A percentile compares a stretch with the other conserved stretches of the same genome.
Conservation (phyloP, 2,113 vertebrate species). For the Anarhynchus alexandrinus region DNA sequence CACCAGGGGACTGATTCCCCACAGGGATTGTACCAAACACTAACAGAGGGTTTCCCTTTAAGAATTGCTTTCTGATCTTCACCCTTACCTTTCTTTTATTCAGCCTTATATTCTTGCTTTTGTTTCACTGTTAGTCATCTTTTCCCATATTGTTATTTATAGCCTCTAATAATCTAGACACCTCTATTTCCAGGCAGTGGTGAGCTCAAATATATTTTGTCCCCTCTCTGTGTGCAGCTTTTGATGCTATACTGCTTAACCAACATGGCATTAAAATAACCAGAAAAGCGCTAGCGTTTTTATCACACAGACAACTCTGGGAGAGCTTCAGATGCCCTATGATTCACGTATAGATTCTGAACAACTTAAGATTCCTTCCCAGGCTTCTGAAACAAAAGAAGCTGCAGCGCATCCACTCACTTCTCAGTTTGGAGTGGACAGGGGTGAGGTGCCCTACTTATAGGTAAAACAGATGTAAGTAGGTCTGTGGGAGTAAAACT, state of each 20-base stretch:
- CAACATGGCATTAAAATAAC: not conserved
- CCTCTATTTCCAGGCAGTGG: not conserved
- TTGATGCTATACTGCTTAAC: not conserved
- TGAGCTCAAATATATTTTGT: not conserved
- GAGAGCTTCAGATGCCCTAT: not conserved
- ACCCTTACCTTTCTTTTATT: not conserved
- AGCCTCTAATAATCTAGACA: not conserved
- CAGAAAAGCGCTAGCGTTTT: not conserved
- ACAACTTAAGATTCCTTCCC: not conserved
- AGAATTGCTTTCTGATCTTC: not conserved
- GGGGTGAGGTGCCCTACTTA: not conserved
- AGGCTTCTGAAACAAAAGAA: not conserved
- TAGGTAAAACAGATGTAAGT: not conserved
- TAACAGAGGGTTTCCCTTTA: not conserved
- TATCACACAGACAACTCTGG: not conserved
- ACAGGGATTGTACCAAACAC: not conserved
- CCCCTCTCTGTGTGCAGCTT: not conserved
- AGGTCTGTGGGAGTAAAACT: not conserved
- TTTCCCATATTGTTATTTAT: not conserved
- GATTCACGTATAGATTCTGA: not conserved
- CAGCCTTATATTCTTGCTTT: not conserved
- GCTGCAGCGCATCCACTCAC: not conserved
- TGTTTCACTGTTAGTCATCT: not conserved
- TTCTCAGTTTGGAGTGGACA: not conserved
- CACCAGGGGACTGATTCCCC: not conserved